Conservation (phyloP, 2,888 invertebrate species). For the Buathra laborator region DNA sequence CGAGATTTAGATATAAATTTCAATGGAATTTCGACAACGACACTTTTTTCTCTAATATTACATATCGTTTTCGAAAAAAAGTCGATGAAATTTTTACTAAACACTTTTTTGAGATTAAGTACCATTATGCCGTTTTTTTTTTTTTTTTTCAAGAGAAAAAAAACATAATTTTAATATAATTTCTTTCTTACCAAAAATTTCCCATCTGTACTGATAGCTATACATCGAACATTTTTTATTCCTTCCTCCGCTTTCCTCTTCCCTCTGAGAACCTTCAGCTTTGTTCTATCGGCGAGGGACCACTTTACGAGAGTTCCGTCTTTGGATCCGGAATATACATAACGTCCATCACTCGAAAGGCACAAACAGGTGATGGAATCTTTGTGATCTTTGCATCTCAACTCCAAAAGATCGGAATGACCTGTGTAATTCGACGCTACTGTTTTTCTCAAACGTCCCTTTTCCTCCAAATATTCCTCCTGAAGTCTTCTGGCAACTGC, state of each 20-base stretch:
- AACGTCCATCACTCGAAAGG: conserved; percentile 90
- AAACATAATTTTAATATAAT: conserved; percentile 46
- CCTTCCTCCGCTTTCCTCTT: conserved; percentile 78
- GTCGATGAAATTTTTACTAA: too few relatives aligned
- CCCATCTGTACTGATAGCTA: conserved; percentile 88
- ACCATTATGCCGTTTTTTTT: too few relatives aligned
- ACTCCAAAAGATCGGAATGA: conserved; percentile 83
- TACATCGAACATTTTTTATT: conserved; percentile 79
- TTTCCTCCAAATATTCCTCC: conserved; percentile 94
- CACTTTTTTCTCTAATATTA: too few relatives aligned
- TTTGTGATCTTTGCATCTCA: conserved; percentile 93
- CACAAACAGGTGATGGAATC: conserved; percentile 93
- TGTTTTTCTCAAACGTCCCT: conserved; percentile 91
- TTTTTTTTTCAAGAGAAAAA: too few relatives aligned
- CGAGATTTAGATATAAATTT: conserved; percentile 13
- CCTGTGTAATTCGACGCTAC: conserved; percentile 89
- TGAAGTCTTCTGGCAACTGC: conserved; percentile 92
- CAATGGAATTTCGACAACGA: too few relatives aligned
- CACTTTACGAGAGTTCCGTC: conserved; percentile 95
- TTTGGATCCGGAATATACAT: conserved; percentile 94
- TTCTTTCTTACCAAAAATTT: conserved; percentile 90
- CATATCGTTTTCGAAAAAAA: too few relatives aligned
- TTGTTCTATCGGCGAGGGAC: conserved; percentile 89
- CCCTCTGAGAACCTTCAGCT: conserved; percentile 85
- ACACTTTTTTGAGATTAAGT: too few relatives aligned